phyloP scores from a whole-genome alignment of 2,113 vertebrate genomes.

The Herpetotheres cachinnans region DNA sequence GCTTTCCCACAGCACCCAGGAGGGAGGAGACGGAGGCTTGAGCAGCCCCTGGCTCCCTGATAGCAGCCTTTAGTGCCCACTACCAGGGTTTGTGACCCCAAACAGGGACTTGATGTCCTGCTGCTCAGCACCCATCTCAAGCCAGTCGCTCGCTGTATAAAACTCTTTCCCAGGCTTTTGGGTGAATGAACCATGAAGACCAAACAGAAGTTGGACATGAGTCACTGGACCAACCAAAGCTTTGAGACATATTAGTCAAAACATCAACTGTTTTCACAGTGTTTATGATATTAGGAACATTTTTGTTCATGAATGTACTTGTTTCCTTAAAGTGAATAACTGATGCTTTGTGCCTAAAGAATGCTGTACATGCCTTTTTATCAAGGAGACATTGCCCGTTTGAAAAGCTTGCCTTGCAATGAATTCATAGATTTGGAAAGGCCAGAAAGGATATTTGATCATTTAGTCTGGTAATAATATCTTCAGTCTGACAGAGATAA shows the following conservation, averaged over 20 bases:
- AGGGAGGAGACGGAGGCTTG: background rate
- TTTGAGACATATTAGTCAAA: slow-evolving; percentile 28
- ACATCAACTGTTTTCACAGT: background rate
- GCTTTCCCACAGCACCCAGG: background rate
- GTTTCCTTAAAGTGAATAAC: slow-evolving; percentile 20
- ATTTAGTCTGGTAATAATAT: background rate
- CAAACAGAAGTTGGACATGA: slow-evolving; percentile 10
- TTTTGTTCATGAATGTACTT: slow-evolving; percentile 62
- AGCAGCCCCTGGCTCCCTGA: background rate
- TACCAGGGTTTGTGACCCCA: background rate
- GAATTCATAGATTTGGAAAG: background rate
- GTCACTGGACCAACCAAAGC: background rate
- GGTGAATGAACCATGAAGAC: background rate
- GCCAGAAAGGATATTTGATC: background rate
- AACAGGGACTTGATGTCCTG: background rate
- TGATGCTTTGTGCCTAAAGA: slow-evolving; percentile 16
- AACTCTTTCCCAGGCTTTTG: background rate
- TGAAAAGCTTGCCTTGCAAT: background rate
- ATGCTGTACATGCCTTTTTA: background rate
- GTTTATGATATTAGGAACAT: slow-evolving; percentile 28
- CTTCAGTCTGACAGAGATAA: background rate
- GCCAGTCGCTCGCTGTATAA: background rate
- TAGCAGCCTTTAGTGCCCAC: background rate
- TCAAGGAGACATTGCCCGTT: background rate
- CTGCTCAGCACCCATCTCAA: background rate